Evolutionary conservation across 2,797 vertebrate genomes (phyloP), one percentile per base, ranked within the genome.

Genomic region (Alcedo atthis): DNA sequence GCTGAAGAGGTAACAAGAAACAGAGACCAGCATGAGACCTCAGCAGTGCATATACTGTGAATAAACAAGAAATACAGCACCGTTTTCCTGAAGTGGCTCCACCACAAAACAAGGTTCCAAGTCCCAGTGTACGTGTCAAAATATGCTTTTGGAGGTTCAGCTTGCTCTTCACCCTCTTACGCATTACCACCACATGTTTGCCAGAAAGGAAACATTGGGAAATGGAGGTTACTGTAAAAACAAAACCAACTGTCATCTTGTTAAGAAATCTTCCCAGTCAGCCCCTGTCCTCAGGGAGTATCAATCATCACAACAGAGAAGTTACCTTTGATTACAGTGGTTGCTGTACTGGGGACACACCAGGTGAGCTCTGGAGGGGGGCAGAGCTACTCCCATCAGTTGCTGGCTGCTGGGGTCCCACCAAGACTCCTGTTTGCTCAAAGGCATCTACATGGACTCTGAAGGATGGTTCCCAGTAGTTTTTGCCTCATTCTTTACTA

Each of bases 1-100:
- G 91, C 96, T 96, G 96, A 96, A 97, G 95, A 96, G 94, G 95
- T 96, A 97, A 95, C 87, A 95, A 96, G 95, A 88, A 93, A 85
- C 17, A 18, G 90, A 96, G 95, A 94, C 75, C 95, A 92, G 63
- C 87, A 75, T 20, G 7, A 89, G 87, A 84, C 87, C 82, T 89
- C 6, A 1, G 85, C 78, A 95, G 76, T 12, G 26, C 14, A 8
- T 30, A 61, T 42, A 69, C 93, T 89, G 62, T 85, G 92, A 94
- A 90, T 85, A 92, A 95, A 95, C 59, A 90, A 96, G 85, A 83
- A 93, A 95, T 13, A 33, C 5, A 26, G 68, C 1, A 6, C 25
- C 46, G 30, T 77, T 73, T 68, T 96, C 67, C 89, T 67, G 30
- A 93, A 28, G 76, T 62, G 3, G 35, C 55, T 94, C 37, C 67